phyloP scores from a whole-genome alignment of 35 echinoderm and acorn worm species.

The Patiria miniata region DNA sequence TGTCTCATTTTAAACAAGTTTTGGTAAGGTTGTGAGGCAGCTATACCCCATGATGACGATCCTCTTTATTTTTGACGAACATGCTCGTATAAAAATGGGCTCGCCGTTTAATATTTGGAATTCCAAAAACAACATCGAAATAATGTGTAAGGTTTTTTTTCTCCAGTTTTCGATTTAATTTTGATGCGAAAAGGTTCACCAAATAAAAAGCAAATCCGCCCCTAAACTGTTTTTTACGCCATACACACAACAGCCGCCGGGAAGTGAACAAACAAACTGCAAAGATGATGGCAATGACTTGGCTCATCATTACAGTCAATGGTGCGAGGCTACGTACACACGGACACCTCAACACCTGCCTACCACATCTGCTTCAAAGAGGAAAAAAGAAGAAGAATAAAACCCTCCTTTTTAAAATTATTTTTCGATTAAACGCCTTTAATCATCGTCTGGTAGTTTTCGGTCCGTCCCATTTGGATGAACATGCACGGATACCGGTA shows the following conservation, averaged over 20 bases:
- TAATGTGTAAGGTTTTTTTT: too few species aligned
- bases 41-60: too few species aligned
- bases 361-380: background rate
- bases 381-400: background rate
- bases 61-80: too few species aligned
- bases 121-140: too few species aligned
- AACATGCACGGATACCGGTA: background rate
- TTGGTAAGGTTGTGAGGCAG: too few species aligned
- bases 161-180: too few species aligned
- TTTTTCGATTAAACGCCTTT: background rate
- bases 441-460: background rate
- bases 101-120: too few species aligned
- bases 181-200: too few species aligned
- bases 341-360: constrained; percentile 9
- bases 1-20: too few species aligned
- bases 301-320: constrained; percentile 18
- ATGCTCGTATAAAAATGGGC: too few species aligned
- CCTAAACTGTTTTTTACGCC: too few species aligned
- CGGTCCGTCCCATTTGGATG: background rate
- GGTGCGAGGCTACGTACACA: constrained; percentile 15
- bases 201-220: too few species aligned
- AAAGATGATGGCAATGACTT: constrained; percentile 3
- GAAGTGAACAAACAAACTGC: background rate
- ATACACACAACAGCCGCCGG: constrained; percentile 8
- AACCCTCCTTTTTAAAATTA: background rate